Conservation (phyloP, 2,888 invertebrate species). For the Zaprionus obscuricornis region DNA sequence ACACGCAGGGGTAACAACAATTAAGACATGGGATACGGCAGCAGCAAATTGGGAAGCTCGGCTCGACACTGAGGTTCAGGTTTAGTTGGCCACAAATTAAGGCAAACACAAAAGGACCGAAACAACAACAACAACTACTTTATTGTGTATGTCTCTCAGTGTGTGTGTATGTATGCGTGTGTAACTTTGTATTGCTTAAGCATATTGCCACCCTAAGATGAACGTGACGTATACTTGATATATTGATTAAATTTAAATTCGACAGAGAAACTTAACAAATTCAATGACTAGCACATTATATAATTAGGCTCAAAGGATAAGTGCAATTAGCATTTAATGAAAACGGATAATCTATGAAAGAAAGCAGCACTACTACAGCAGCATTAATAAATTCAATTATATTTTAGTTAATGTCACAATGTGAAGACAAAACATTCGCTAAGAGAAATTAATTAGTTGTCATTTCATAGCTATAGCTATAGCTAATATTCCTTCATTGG, state of each 20-base stretch:
- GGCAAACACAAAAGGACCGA: conserved; percentile 43
- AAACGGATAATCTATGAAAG: no score
- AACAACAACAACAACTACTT: conserved; percentile 11
- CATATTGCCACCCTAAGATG: conserved; percentile 3
- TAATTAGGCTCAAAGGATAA: conserved; percentile 51
- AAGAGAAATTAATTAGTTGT: no score
- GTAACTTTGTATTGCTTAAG: no score
- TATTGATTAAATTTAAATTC: conserved; percentile 72
- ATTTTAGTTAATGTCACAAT: no score
- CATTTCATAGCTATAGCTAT: no score
- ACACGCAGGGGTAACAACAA: conserved; percentile 23
- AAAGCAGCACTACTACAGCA: no score
- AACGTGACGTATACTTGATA: conserved; percentile 58
- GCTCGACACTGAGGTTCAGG: conserved; percentile 16
- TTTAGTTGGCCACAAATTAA: conserved; percentile 66
- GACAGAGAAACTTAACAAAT: conserved; percentile 29
- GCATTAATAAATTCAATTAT: no score
- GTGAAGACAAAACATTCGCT: no score
- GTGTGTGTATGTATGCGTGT: conserved; percentile 3
- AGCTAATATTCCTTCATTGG: no score
- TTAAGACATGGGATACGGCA: conserved; percentile 25
- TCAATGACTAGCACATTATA: conserved; percentile 53
- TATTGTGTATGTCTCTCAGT: conserved; percentile 3
- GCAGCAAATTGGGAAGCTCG: conserved; percentile 32
- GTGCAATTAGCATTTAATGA: conserved; percentile 1